phyloP scores from a whole-genome alignment of 2,113 vertebrate species.

The Rhea americana region DNA sequence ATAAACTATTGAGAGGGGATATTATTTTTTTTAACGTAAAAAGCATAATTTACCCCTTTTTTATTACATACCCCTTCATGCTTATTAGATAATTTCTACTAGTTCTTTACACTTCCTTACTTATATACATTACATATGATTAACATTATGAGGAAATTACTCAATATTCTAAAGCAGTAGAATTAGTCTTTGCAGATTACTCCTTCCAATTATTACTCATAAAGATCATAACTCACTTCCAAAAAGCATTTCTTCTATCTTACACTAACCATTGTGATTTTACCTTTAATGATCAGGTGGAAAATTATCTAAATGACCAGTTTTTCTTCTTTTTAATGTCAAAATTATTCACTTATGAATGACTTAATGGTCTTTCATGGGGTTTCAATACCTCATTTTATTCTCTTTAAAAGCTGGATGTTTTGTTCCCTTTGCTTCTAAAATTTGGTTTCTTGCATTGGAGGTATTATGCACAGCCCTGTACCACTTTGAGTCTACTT shows the following conservation, averaged over 20 bases:
- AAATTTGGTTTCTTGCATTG: neutral
- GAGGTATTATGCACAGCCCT: neutral
- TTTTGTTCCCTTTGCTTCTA: slow-evolving; percentile 22
- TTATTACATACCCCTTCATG: neutral
- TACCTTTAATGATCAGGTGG: neutral
- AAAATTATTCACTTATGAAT: neutral
- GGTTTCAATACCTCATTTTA: neutral
- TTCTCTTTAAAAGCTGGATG: neutral
- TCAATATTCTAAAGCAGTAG: neutral
- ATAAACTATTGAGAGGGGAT: neutral
- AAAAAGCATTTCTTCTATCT: neutral
- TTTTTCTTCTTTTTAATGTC: neutral
- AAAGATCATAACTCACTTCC: neutral
- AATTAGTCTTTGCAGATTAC: neutral
- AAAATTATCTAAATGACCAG: neutral
- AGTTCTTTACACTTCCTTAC: neutral
- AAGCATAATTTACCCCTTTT: neutral
- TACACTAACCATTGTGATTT: neutral
- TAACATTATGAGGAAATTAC: neutral
- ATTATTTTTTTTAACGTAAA: neutral
- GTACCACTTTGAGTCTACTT: neutral
- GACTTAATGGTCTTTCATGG: neutral
- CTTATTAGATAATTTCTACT: neutral
- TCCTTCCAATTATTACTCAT: neutral
- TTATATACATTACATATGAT: neutral